A percentile compares a stretch with the other conserved stretches of the same genome.
Conservation (phyloP, 2,113 vertebrate genomes). For the Sialia sialis region DNA sequence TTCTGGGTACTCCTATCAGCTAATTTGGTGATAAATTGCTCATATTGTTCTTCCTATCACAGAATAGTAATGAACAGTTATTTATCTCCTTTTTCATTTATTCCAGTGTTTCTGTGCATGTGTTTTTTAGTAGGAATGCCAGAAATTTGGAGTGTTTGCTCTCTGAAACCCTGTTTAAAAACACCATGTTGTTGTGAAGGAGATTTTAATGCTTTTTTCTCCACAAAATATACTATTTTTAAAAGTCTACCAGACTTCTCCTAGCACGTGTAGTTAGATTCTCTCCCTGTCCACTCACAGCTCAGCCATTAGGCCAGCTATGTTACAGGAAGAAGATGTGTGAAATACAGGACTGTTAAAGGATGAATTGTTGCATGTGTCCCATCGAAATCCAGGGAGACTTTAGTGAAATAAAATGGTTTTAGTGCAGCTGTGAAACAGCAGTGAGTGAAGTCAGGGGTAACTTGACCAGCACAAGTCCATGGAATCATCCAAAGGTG, state of each 20-base stretch:
- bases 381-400: not conserved
- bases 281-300: not conserved
- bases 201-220: not conserved
- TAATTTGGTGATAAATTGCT: slow-evolving; percentile 9
- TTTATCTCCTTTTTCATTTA: not conserved
- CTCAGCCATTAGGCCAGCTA: not conserved
- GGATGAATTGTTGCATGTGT: not conserved
- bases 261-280: not conserved
- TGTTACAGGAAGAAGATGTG: not conserved
- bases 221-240: not conserved
- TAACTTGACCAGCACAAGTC: not conserved
- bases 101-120: not conserved
- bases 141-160: not conserved
- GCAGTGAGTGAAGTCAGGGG: not conserved
- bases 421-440: not conserved
- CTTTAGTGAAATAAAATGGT: not conserved
- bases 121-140: not conserved
- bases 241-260: not conserved
- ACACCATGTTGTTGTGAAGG: not conserved
- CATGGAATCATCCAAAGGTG: not conserved
- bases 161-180: not conserved
- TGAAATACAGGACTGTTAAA: not conserved
- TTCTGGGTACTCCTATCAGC: not conserved
- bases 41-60: not conserved
- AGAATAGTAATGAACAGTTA: not conserved